A percentile compares a stretch with the other conserved stretches of the same genome.
phyloP scores from a whole-genome alignment of 2,113 vertebrate genomes.

The Thalassoma bifasciatum region DNA sequence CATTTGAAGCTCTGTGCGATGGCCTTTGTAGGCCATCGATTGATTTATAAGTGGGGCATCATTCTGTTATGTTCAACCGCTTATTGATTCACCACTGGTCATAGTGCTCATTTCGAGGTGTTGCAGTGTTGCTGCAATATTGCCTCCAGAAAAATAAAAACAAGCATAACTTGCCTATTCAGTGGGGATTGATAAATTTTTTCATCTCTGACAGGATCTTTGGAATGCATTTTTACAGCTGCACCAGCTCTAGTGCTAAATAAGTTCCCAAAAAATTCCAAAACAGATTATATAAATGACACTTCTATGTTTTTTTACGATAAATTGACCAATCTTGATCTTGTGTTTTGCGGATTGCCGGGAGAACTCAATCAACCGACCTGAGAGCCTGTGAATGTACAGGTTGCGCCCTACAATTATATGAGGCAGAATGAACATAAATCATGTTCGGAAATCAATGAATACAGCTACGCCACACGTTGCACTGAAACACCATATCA shows the following conservation, averaged over 20 bases:
- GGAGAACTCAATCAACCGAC: constrained; percentile 35
- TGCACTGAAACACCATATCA: constrained; percentile 34
- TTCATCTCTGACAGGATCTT: not conserved
- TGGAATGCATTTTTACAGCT: not conserved
- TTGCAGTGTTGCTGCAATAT: constrained; percentile 22
- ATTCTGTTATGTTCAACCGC: constrained; percentile 64
- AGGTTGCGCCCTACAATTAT: constrained; percentile 45
- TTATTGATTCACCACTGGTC: constrained; percentile 61
- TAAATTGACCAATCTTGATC: not conserved
- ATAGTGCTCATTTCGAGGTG: constrained; percentile 32
- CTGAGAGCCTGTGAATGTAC: constrained; percentile 36
- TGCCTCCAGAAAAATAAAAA: constrained; percentile 5
- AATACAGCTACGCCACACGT: constrained; percentile 24
- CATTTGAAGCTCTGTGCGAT: constrained; percentile 48
- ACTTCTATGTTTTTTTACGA: too few relatives aligned
- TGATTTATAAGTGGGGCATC: constrained; percentile 72
- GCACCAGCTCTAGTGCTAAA: too few relatives aligned
- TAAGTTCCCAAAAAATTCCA: too few relatives aligned
- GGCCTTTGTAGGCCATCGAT: constrained; percentile 69
- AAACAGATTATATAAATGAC: too few relatives aligned
- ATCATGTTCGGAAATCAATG: constrained; percentile 67
- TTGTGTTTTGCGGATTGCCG: constrained; percentile 15
- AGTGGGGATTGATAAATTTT: constrained; percentile 1
- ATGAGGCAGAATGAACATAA: constrained; percentile 50
- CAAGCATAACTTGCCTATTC: not conserved